Evolutionary conservation across 2,888 invertebrate genomes (phyloP).

Genomic region (Selenia dentaria): DNA sequence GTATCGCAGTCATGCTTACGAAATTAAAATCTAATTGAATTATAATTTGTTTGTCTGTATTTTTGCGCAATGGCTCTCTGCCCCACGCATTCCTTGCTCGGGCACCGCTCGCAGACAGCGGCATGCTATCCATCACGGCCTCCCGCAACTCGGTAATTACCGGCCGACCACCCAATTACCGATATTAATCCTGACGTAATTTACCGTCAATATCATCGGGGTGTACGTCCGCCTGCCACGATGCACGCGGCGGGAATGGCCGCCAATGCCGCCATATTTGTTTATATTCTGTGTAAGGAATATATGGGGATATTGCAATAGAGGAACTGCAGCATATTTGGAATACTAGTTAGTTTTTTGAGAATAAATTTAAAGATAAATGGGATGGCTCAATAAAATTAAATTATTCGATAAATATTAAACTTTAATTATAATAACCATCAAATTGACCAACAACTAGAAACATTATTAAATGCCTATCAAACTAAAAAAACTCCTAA

Average conservation of each 20-base stretch:
- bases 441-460: too few species aligned
- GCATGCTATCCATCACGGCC: constrained; percentile 26
- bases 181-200: constrained; percentile 27
- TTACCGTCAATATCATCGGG: constrained; percentile 20
- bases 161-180: constrained; percentile 31
- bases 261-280: constrained; percentile 38
- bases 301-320: constrained; percentile 13
- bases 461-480: too few species aligned
- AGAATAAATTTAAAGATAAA: too few species aligned
- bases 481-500: too few species aligned
- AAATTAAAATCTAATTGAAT: too few species aligned
- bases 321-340: too few species aligned
- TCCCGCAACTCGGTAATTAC: constrained; percentile 25
- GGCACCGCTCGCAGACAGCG: constrained; percentile 15
- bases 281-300: constrained; percentile 30
- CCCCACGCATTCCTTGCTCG: not conserved
- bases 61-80: not conserved
- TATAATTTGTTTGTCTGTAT: too few species aligned
- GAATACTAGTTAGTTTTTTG: too few species aligned
- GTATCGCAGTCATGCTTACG: too few species aligned
- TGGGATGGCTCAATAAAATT: too few species aligned
- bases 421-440: too few species aligned
- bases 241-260: constrained; percentile 21
- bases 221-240: constrained; percentile 32
- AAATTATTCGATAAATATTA: too few species aligned